Evolutionary conservation across 2,113 vertebrate genomes (phyloP).

Genomic region (Barnardius zonarius): DNA sequence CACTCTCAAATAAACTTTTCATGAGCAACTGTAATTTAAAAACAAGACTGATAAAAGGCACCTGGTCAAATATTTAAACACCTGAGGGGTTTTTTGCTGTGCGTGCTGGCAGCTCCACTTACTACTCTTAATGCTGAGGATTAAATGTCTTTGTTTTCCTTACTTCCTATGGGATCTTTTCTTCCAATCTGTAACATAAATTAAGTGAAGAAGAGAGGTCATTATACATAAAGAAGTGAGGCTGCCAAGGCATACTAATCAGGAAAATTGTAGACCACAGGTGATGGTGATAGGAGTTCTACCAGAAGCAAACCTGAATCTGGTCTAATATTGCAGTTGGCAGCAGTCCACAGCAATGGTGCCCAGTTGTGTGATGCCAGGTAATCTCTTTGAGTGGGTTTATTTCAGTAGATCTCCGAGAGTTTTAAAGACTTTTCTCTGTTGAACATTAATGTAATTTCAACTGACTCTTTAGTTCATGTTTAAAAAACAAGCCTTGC

Average conservation of each 20-base stretch:
- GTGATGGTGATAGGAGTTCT: not conserved
- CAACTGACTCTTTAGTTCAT: not conserved
- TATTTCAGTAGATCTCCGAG: not conserved
- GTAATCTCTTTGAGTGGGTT: not conserved
- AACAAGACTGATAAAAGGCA: not conserved
- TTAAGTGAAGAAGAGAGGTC: not conserved
- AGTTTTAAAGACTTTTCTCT: not conserved
- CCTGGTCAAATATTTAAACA: not conserved
- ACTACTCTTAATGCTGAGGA: not conserved
- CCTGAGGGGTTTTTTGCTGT: fast-evolving
- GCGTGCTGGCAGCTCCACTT: not conserved
- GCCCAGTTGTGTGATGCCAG: not conserved
- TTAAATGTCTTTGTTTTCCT: not conserved
- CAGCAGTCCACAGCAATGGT: not conserved
- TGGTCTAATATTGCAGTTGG: not conserved
- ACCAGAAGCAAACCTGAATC: not conserved
- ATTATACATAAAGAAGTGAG: not conserved
- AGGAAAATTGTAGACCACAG: not conserved
- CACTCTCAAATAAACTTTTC: not conserved
- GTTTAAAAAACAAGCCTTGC: not conserved
- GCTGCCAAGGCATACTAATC: not conserved
- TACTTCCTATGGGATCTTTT: not conserved
- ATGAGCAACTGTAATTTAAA: not conserved
- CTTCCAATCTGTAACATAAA: not conserved
- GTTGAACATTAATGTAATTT: not conserved